phyloP scores from a whole-genome alignment of 2,797 vertebrate species.

The Holocentrus rufus region DNA sequence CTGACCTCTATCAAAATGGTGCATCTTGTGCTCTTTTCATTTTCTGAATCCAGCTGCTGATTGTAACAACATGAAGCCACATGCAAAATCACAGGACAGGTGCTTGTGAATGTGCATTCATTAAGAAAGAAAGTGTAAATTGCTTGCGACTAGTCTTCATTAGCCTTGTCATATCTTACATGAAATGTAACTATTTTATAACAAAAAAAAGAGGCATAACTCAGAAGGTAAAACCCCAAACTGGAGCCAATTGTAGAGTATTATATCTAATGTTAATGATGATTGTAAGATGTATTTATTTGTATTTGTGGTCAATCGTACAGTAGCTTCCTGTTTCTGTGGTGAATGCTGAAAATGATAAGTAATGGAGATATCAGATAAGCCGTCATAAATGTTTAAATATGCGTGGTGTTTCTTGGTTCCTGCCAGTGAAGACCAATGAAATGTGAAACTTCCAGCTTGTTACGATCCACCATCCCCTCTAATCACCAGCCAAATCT shows the following conservation, averaged over 20 bases:
- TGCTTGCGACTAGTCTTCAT: conserved; percentile 32
- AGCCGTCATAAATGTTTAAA: conserved; percentile 23
- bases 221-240: conserved; percentile 39
- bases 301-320: conserved; percentile 23
- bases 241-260: conserved; percentile 41
- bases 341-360: conserved; percentile 36
- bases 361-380: not conserved
- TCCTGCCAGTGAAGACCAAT: conserved; percentile 24
- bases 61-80: conserved; percentile 49
- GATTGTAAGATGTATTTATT: conserved; percentile 59
- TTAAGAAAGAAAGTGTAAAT: conserved; percentile 14
- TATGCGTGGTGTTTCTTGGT: conserved; percentile 10
- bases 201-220: conserved; percentile 3
- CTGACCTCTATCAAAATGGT: conserved; percentile 16
- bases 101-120: conserved; percentile 35
- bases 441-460: conserved; percentile 57
- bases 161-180: conserved; percentile 27
- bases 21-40: conserved; percentile 22
- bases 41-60: conserved; percentile 21
- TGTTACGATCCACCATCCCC: not conserved
- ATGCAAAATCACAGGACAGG: conserved; percentile 21
- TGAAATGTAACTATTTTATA: conserved; percentile 32
- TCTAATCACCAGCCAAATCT: not conserved
- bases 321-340: conserved; percentile 18
- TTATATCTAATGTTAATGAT: conserved; percentile 10